phyloP scores from a whole-genome alignment of 2,797 vertebrate genomes.

The Artibeus jamaicensis region DNA sequence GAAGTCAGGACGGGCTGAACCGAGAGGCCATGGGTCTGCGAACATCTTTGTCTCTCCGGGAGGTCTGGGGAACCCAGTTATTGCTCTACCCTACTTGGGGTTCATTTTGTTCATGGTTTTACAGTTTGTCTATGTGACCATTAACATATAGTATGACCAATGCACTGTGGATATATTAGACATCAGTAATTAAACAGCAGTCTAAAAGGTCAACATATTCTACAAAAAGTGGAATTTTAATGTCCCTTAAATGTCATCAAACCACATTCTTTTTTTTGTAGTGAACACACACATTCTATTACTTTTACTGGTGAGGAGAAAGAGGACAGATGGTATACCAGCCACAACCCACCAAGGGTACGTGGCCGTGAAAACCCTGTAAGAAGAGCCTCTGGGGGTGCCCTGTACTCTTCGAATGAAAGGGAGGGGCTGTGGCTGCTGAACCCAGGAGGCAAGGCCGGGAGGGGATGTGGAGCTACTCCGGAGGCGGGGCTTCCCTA shows the following conservation, averaged over 20 bases:
- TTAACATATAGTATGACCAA: not conserved
- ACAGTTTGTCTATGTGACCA: not conserved
- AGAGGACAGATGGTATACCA: conserved; percentile 50
- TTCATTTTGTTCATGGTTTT: not conserved
- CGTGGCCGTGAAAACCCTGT: not conserved
- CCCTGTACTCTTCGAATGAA: not conserved
- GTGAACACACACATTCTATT: conserved; percentile 67
- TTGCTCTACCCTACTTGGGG: not conserved
- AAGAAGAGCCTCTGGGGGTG: not conserved
- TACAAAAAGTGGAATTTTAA: conserved; percentile 55
- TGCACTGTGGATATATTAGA: not conserved
- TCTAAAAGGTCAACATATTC: conserved; percentile 55
- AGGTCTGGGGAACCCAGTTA: not conserved
- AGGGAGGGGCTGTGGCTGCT: not conserved
- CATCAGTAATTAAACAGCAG: not conserved
- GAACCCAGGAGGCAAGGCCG: not conserved
- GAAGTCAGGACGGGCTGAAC: not conserved
- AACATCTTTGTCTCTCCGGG: too few relatives aligned
- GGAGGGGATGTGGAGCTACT: not conserved
- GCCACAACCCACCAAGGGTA: not conserved
- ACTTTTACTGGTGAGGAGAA: conserved; percentile 43
- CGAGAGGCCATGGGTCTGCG: not conserved
- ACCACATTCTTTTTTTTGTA: conserved; percentile 75
- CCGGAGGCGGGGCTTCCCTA: not conserved
- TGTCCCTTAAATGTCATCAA: conserved; percentile 53